These are phyloP conservation scores for Leptogaster cylindrica DNA, from an alignment of 2,888 invertebrate genomes.

Conservation along the genomic window DNA sequence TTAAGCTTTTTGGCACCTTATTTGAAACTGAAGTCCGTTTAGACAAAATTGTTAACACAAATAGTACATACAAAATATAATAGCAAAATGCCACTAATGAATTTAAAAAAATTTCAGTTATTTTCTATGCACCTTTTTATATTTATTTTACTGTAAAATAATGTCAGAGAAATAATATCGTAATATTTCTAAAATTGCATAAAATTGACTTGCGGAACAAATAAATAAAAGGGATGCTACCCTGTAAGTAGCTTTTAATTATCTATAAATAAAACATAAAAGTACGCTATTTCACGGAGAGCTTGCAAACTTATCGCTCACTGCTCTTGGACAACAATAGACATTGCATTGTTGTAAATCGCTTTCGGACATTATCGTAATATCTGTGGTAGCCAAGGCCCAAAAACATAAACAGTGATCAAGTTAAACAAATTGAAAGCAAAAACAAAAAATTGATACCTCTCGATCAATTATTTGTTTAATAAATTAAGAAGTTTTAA, in stretches of 20 bases:
- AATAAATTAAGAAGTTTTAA: background rate
- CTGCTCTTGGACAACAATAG: no score
- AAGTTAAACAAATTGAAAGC: constrained; percentile 1
- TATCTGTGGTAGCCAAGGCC: constrained; percentile 52
- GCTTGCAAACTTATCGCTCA: no score
- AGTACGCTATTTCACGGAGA: constrained; percentile 22
- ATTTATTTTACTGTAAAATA: constrained; percentile 28
- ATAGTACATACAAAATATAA: background rate
- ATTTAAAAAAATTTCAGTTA: constrained; percentile 7
- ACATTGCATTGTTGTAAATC: constrained; percentile 43
- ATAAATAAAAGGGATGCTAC: constrained; percentile 71
- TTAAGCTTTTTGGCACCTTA: background rate
- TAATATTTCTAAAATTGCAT: constrained; percentile 21
- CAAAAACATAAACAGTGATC: constrained; percentile 20
- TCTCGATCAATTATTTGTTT: constrained; percentile 38
- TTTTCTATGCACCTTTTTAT: constrained; percentile 26
- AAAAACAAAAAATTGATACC: constrained; percentile 37
- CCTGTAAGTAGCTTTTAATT: constrained; percentile 68
- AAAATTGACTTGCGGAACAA: constrained; percentile 8
- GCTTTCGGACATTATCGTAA: constrained; percentile 46
- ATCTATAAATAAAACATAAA: constrained; percentile 20
- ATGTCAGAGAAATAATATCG: constrained; percentile 8
- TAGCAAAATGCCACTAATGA: background rate
- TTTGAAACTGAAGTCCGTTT: background rate
- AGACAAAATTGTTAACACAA: background rate